phyloP scores from a whole-genome alignment of 2,888 invertebrate genomes.

The Pedicia rivosa region DNA sequence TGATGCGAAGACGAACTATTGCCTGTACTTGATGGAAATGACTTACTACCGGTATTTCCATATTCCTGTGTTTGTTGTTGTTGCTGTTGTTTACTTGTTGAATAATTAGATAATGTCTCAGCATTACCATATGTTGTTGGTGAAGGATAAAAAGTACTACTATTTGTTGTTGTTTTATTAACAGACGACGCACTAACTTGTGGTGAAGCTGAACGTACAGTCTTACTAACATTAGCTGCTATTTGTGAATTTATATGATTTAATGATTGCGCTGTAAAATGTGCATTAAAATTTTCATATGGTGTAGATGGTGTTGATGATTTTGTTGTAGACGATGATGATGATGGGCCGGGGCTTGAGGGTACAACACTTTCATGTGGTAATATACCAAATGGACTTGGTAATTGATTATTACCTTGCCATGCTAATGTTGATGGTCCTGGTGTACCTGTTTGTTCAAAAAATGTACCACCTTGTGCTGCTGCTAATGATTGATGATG shows the following conservation, averaged over 20 bases:
- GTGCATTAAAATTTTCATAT: slow-evolving; percentile 55
- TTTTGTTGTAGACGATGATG: slow-evolving; percentile 41
- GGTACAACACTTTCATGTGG: slow-evolving; percentile 56
- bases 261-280: slow-evolving; percentile 35
- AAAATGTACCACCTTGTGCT: slow-evolving; percentile 25
- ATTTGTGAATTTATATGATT: slow-evolving; percentile 35
- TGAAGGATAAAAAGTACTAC: slow-evolving; percentile 4
- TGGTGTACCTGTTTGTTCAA: slow-evolving; percentile 19
- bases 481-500: slow-evolving; percentile 28
- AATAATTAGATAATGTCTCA: slow-evolving; percentile 5
- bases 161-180: slow-evolving; percentile 19
- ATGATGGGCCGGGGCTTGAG: slow-evolving; percentile 40
- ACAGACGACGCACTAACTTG: slow-evolving; percentile 25
- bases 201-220: slow-evolving; percentile 35
- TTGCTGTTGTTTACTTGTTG: slow-evolving; percentile 2
- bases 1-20: slow-evolving; percentile 38
- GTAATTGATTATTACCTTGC: slow-evolving; percentile 55
- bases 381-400: slow-evolving; percentile 60
- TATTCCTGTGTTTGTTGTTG: slow-evolving; percentile 3
- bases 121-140: slow-evolving; percentile 5
- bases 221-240: slow-evolving; percentile 38
- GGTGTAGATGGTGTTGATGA: slow-evolving; percentile 30
- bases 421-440: slow-evolving; percentile 42
- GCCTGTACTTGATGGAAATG: slow-evolving; percentile 30
- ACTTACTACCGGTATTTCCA: slow-evolving; percentile 4